Evolutionary conservation across 2,888 invertebrate genomes (phyloP), one percentile per base, ranked within the genome.

Genomic region (Campoletis raptor): DNA sequence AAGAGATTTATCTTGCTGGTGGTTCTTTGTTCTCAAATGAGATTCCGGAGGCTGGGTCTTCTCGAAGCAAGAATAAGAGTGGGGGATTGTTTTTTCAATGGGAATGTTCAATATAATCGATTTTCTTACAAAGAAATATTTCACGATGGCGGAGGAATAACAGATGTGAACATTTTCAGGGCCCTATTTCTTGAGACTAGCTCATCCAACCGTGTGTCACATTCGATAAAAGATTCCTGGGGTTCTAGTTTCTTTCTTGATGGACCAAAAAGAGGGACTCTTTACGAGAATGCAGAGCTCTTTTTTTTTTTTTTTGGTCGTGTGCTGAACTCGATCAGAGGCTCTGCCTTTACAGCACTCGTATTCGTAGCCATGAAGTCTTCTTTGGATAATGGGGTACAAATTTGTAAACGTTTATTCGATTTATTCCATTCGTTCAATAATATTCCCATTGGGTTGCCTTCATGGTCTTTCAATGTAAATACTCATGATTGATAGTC

Each of bases 321-420:
- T 45, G 61, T 73, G 66, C 40, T 81, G 6, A 21, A 30, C 18
- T 21, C 52, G 21, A 36, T 24, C 48, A 66, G 73, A 83, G 76
- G 76, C 83, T 79, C 85, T 80, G 83, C 86, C 82, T 72, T 86
- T 80, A 7, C 30, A 40, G 64, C 42, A 40, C 72, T 52, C 54
- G 72, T 9, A 24, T 45, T 72, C 37, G 30, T 42, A 61, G 30
- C 40, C 30, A 12, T 57, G 61, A n/a, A 48, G 3, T 57, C 24
- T 24, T 45, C 72, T 70, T 54, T 6, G 12, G 72, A 77, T 67
- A 83, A 83, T 83, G 83, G 83, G 78, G 69, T 24, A 64, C 64
- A 74, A 81, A 83, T 73, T 40, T 85, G 52, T 67, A 67, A 15
- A 64, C 64, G 7, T 21, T 73, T 61, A 45, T 45, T 70, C 57